Evolutionary conservation across 2,797 vertebrate species (phyloP), one percentile per base, ranked within the genome.

Genomic region (Poeciliopsis presidionis): DNA sequence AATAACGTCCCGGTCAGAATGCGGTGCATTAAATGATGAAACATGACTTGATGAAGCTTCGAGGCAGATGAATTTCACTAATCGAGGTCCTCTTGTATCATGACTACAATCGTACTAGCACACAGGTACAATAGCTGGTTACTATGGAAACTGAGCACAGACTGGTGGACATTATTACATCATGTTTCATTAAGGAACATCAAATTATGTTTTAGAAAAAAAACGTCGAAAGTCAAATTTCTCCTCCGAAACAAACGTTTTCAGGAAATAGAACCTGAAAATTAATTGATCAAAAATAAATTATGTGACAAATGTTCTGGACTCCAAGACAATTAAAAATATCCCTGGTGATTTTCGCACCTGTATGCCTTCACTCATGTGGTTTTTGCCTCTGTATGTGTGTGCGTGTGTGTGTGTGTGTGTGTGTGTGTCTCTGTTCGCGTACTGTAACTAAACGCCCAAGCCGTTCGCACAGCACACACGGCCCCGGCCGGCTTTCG

Each of bases 401-500:
- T 16, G 16, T 6, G 18, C 2, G 20, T 8, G 49, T 3, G 43
- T 72, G 45, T 55, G 51, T 77, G 13, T 7, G 43, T 69, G 6
- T 7, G 20, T 22, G 49, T 8, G 45, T 69, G 45, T 55, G 46
- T 77, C 12, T 28, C 20, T 69, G 47, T 74, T 53, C 78, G 39
- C 69, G 18, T 18, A 41, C 73, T 77, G 45, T 61, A 69, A 79
- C 43, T 61, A n/a, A 81, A 80, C 14, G 1, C 45, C 43, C 39
- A 67, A 79, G 49, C 28, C 9, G 14, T 53, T 77, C 70, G 74
- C 65, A 81, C 77, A 39, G 39, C 69, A 41, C 78, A 65, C 51
- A 78, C 75, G 69, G 73, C 67, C 74, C 59, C 77, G 74, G 75
- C 75, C 79, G 78, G 76, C 46, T 65, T 86, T 80, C 75, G 81